phyloP scores from a whole-genome alignment of 1,140 invertebrate species.

The Heterodera schachtii region DNA sequence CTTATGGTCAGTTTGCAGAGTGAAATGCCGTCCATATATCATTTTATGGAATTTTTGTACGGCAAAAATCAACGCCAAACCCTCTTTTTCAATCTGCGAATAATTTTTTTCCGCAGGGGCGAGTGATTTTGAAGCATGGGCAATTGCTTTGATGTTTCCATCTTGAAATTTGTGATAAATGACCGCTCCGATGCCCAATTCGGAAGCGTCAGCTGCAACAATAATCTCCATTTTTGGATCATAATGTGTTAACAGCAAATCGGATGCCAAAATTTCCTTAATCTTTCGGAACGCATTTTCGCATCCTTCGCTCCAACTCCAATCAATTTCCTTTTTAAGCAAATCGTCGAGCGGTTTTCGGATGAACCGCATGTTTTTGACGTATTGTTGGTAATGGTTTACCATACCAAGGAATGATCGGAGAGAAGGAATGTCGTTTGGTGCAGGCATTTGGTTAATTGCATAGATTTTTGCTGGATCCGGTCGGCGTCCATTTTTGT shows the following conservation, averaged over 20 bases:
- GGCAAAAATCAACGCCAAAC: too few species aligned
- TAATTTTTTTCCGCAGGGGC: constrained; percentile 60
- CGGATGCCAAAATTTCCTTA: constrained; percentile 56
- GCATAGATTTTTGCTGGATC: background rate
- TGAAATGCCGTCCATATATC: constrained; percentile 68
- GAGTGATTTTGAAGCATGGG: constrained; percentile 47
- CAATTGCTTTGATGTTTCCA: constrained; percentile 67
- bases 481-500: background rate
- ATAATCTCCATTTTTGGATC: constrained; percentile 65
- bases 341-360: constrained; percentile 21
- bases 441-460: background rate
- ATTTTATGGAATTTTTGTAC: constrained; percentile 65
- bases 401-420: constrained; percentile 23
- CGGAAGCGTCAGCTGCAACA: constrained; percentile 68
- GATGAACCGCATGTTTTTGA: constrained; percentile 5
- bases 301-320: constrained; percentile 38
- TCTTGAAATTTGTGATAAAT: constrained; percentile 65
- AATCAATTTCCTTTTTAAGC: constrained; percentile 19
- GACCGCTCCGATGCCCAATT: constrained; percentile 69
- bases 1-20: too few species aligned
- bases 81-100: background rate
- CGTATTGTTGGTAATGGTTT: constrained; percentile 23
- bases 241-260: constrained; percentile 63
- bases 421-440: constrained; percentile 7
- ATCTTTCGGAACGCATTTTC: constrained; percentile 54